Base-by-base conservation (phyloP, 2,113 vertebrate species). In the Phasianus colchicus region DNA sequence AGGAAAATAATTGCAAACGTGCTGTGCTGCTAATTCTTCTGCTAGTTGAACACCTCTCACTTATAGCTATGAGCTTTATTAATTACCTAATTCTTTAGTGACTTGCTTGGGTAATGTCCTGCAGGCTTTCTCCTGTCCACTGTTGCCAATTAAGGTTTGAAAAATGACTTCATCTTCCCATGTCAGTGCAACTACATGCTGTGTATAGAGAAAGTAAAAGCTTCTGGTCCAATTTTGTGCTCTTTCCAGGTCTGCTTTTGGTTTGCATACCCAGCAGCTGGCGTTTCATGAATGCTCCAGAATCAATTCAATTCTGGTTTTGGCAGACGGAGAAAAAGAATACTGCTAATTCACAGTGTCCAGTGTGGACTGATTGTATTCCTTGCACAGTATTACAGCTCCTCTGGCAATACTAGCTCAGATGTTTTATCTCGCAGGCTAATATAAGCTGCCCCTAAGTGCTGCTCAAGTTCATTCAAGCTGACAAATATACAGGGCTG, bases 351-450 rank as follows among this genome's bases (percentile, higher is more conserved):
- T 50, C 14, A 9, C 5, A 1, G 1, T 30, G 25, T 52, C 21
- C 25, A 19, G 4, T 43, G 20, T 61, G 22, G 14, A 20, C 7
- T 7, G 6, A 2, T 11, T 58, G 43, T 54, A 64, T 10, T 29
- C 2, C 19, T 67, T 0, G 0, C 15, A 12, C 4, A 61, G 1
- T 10, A 9, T 8, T 84, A 21, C 22, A 75, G 36, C 9, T 69
- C 24, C 24, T 83, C 17, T 72, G 66, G 29, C 12, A 73, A 6
- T 50, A 40, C 3, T 52, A 77, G 48, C 3, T 2, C 18, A n/a
- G 24, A 4, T 71, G 7, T 36, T 73, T 73, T 69, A 34, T 21
- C 16, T 75, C 18, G 6, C 6, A 42, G 16, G 21, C 13, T 36
- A 19, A 66, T 17, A 43, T 27, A 19, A 70, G 20, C 29, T 70